Evolutionary conservation across 1,140 invertebrate genomes (phyloP).

Genomic region (Kradibia gibbosae): DNA sequence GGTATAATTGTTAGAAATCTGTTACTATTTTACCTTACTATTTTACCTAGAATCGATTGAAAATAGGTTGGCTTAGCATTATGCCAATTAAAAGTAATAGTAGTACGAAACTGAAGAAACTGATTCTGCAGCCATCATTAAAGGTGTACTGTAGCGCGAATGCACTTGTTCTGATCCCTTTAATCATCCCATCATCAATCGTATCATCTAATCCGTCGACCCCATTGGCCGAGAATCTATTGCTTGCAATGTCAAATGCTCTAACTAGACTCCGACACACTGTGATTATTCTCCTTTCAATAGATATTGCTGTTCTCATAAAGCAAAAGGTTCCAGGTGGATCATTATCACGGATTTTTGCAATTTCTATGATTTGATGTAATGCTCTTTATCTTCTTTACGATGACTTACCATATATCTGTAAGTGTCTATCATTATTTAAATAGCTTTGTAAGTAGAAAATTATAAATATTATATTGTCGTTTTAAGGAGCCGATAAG

Average conservation of each 20-base stretch:
- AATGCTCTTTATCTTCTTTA: too few relatives aligned
- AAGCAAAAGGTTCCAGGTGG: background rate
- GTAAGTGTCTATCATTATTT: too few relatives aligned
- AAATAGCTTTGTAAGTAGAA: too few relatives aligned
- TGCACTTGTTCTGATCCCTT: constrained; percentile 25
- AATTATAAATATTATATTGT: too few relatives aligned
- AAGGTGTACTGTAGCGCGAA: background rate
- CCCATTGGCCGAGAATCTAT: constrained; percentile 41
- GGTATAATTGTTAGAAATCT: too few relatives aligned
- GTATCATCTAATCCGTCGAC: constrained; percentile 42
- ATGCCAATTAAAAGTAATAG: constrained; percentile 29
- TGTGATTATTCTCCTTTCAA: background rate
- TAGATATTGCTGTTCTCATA: background rate
- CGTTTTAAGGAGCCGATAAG: too few relatives aligned
- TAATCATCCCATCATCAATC: constrained; percentile 42
- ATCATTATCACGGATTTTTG: too few relatives aligned
- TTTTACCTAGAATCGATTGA: constrained; percentile 44
- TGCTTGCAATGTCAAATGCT: background rate
- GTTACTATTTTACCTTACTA: too few relatives aligned
- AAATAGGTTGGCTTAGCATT: background rate
- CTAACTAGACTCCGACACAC: background rate
- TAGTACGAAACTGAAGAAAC: constrained; percentile 16
- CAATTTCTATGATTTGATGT: too few relatives aligned
- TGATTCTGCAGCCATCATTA: constrained; percentile 48
- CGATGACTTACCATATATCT: too few relatives aligned